A percentile compares a stretch with the other conserved stretches of the same genome.
phyloP scores from a whole-genome alignment of 2,888 invertebrate genomes.

The Rhodophaea formosa region DNA sequence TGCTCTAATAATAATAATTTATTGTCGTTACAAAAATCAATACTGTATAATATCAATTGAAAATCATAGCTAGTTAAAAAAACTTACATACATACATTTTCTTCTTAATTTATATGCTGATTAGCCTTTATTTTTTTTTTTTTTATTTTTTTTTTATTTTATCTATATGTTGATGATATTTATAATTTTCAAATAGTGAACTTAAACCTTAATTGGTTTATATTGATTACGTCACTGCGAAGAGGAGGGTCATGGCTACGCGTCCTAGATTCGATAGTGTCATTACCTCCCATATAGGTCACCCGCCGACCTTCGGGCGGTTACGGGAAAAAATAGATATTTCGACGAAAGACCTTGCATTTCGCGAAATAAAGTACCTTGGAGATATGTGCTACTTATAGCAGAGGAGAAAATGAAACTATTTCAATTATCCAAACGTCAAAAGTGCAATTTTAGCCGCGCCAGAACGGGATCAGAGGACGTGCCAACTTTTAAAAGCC shows the following conservation, averaged over 20 bases:
- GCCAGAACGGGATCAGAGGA: slow-evolving; percentile 20
- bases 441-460: slow-evolving; percentile 10
- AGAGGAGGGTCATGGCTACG: slow-evolving; percentile 40
- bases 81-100: too few relatives aligned
- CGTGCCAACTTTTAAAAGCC: slow-evolving; percentile 30
- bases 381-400: not conserved
- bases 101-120: too few relatives aligned
- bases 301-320: slow-evolving; percentile 37
- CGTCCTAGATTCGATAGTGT: slow-evolving; percentile 38
- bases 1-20: too few relatives aligned
- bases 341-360: not conserved
- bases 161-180: not conserved
- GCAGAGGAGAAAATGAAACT: not conserved
- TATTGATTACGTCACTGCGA: slow-evolving; percentile 24
- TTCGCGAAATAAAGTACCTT: not conserved
- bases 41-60: too few relatives aligned
- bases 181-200: not conserved
- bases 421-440: slow-evolving; percentile 10
- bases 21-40: too few relatives aligned
- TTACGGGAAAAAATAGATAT: not conserved
- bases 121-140: too few relatives aligned
- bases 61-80: too few relatives aligned
- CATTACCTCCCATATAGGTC: slow-evolving; percentile 43
- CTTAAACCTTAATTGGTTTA: not conserved
- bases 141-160: not conserved